These are phyloP conservation scores for Okamejei kenojei DNA, from an alignment of 2,797 vertebrate species.

Conservation along the genomic window DNA sequence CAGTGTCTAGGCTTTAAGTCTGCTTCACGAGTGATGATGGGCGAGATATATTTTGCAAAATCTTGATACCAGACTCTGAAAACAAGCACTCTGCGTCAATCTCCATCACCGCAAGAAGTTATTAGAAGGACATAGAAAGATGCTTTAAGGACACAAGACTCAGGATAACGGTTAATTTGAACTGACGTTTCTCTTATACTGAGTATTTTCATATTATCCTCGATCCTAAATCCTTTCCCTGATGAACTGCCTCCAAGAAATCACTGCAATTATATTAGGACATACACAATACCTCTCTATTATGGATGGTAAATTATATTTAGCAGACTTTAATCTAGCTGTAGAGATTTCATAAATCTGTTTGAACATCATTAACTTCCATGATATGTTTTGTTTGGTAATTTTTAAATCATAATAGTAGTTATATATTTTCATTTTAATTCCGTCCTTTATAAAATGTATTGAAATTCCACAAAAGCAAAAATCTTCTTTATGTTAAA, in stretches of 20 bases:
- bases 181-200: no score
- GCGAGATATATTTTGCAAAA: no score
- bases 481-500: neutral
- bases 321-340: neutral
- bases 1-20: no score
- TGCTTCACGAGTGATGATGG: no score
- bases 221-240: neutral
- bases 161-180: no score
- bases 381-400: neutral
- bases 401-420: neutral
- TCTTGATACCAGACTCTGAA: no score
- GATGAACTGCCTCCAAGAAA: neutral
- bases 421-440: neutral
- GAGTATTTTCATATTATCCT: neutral
- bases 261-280: neutral
- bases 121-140: no score
- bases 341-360: neutral
- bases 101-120: no score
- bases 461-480: neutral
- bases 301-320: neutral
- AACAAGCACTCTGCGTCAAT: no score
- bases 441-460: neutral
- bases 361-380: neutral
- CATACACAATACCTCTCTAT: neutral
- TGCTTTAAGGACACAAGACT: no score